Evolutionary conservation across 2,113 vertebrate species (phyloP).

Genomic region (Leucopsar rothschildi): DNA sequence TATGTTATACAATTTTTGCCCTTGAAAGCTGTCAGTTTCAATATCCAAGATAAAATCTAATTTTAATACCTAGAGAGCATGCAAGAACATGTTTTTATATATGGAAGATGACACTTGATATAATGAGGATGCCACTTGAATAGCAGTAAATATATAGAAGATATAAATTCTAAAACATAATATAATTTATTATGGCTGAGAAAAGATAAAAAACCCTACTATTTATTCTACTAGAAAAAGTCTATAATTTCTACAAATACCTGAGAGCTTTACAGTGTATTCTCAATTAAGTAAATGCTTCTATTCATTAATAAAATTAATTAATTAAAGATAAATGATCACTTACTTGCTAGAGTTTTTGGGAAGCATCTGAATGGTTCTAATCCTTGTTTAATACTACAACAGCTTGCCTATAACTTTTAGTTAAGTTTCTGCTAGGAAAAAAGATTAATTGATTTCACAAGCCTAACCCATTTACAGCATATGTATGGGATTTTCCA

Average conservation of each 20-base stretch:
- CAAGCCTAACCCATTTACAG: not conserved
- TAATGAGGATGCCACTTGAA: not conserved
- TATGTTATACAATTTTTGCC: not conserved
- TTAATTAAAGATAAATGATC: not conserved
- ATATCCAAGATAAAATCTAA: not conserved
- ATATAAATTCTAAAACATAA: not conserved
- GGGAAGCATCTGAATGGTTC: not conserved
- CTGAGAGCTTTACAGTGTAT: accelerated
- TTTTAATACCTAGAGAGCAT: not conserved
- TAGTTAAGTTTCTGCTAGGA: not conserved
- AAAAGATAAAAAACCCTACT: not conserved
- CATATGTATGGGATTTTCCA: not conserved
- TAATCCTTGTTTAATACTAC: not conserved
- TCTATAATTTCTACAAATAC: not conserved
- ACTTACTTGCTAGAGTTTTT: not conserved
- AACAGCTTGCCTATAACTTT: not conserved
- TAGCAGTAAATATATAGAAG: not conserved
- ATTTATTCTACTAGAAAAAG: not conserved
- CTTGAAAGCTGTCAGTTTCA: slow-evolving; percentile 1
- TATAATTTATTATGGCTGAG: not conserved
- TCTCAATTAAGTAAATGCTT: not conserved
- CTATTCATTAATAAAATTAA: not conserved
- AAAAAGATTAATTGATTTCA: not conserved
- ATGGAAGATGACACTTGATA: not conserved
- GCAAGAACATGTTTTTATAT: not conserved